A percentile compares a stretch with the other conserved stretches of the same genome.
Conservation (phyloP, 2,888 invertebrate species). For the Polydesmus complanatus region DNA sequence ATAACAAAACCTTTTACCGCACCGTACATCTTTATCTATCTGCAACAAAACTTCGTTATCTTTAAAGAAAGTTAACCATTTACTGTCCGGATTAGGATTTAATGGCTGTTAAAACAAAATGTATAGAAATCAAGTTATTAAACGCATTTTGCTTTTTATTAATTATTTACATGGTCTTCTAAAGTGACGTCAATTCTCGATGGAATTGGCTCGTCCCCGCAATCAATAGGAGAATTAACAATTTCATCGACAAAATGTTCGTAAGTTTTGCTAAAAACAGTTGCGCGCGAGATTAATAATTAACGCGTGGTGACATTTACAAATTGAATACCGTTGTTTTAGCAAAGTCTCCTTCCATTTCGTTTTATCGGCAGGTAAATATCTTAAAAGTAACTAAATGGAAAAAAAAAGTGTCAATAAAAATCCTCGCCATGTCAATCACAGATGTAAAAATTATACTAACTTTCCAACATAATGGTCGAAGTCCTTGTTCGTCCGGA, state of each 20-base stretch:
- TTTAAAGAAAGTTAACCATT: slow-evolving; percentile 90
- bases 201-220: slow-evolving; percentile 38
- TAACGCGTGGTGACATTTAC: no score
- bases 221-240: slow-evolving; percentile 62
- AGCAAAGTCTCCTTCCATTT: slow-evolving; percentile 53
- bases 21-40: slow-evolving; percentile 92
- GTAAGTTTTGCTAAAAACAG: slow-evolving; percentile 26
- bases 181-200: slow-evolving; percentile 42
- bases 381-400: slow-evolving; percentile 55
- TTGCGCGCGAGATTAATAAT: slow-evolving; percentile 3
- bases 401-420: slow-evolving; percentile 9
- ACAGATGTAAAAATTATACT: no score
- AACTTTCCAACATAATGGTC: slow-evolving; percentile 71
- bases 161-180: slow-evolving; percentile 31
- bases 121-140: slow-evolving; percentile 5
- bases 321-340: slow-evolving; percentile 50
- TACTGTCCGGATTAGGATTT: slow-evolving; percentile 85
- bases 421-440: no score
- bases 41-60: slow-evolving; percentile 95
- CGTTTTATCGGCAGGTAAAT: slow-evolving; percentile 54
- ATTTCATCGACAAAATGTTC: slow-evolving; percentile 52
- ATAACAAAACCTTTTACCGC: no score
- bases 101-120: slow-evolving; percentile 53
- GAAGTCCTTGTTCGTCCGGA: slow-evolving; percentile 68
- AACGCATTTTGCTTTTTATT: no score